A percentile compares a stretch with the other conserved stretches of the same genome.
phyloP scores from a whole-genome alignment of 2,888 invertebrate species.

The Himalopsyche tibetana region DNA sequence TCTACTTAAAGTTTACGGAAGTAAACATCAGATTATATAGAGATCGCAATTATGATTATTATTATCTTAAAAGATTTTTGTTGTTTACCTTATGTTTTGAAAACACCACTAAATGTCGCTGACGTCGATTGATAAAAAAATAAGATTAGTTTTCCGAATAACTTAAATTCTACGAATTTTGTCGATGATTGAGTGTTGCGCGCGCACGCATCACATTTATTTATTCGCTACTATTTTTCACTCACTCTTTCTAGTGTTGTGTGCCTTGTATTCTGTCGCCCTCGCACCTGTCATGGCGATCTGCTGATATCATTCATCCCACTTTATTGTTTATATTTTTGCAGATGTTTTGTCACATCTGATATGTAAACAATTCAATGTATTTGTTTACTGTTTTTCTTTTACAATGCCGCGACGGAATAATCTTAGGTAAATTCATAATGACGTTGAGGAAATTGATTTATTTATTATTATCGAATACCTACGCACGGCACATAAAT shows the following conservation, averaged over 20 bases:
- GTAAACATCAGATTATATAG: too few relatives aligned
- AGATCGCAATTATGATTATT: too few relatives aligned
- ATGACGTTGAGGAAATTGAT: background rate
- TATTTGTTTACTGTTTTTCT: background rate
- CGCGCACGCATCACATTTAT: background rate
- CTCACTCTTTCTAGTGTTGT: background rate
- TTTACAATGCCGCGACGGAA: background rate
- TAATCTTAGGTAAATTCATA: background rate
- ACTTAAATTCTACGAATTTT: background rate
- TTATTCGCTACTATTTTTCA: background rate
- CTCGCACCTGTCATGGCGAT: background rate
- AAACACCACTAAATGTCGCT: too few relatives aligned
- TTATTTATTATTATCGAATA: background rate
- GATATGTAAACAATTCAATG: conserved; percentile 7
- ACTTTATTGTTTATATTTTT: conserved; percentile 29
- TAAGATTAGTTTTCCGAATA: background rate
- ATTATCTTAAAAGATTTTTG: too few relatives aligned
- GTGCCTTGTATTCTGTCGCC: background rate
- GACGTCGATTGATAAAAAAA: background rate
- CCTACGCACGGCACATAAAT: background rate
- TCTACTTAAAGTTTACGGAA: too few relatives aligned
- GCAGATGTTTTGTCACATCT: conserved; percentile 28
- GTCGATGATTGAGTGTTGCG: background rate
- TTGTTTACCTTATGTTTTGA: too few relatives aligned
- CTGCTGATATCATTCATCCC: conserved; percentile 52